Percentiles rank a stretch among this genome's conserved stretches.
Evolutionary conservation across 2,888 invertebrate genomes (phyloP).

Genomic region (Drosophila greeni): DNA sequence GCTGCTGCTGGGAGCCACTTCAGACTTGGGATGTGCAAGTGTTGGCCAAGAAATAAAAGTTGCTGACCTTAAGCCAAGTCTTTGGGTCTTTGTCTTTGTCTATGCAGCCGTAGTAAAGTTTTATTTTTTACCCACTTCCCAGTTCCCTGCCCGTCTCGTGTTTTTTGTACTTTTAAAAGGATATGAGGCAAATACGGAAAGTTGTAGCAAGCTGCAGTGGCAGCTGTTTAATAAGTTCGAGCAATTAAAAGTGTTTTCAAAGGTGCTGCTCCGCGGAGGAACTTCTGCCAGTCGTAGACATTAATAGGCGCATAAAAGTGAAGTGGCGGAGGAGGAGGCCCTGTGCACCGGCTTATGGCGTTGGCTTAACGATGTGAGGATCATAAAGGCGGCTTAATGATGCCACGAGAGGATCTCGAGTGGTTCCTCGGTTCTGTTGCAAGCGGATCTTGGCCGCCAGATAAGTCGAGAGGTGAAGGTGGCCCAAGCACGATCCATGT

Average conservation of each 20-base stretch:
- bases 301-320: conserved; percentile 65
- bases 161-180: conserved; percentile 6
- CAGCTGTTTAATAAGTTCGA: conserved; percentile 72
- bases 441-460: conserved; percentile 4
- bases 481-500: conserved; percentile 12
- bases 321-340: conserved; percentile 1
- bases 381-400: conserved; percentile 52
- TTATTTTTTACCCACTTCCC: conserved; percentile 26
- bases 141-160: background rate
- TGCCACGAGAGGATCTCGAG: conserved; percentile 31
- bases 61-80: conserved; percentile 68
- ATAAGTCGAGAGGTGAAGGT: conserved; percentile 1
- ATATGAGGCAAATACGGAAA: conserved; percentile 12
- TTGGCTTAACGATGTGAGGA: conserved; percentile 59
- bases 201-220: conserved; percentile 52
- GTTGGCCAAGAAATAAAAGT: conserved; percentile 74
- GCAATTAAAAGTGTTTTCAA: conserved; percentile 68
- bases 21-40: conserved; percentile 64
- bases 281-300: conserved; percentile 49
- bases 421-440: background rate
- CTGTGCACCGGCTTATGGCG: conserved; percentile 12
- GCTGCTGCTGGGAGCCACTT: conserved; percentile 45
- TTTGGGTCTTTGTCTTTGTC: conserved; percentile 61
- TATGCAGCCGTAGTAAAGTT: conserved; percentile 60
- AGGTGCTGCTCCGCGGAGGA: conserved; percentile 46